phyloP scores from a whole-genome alignment of 2,797 vertebrate species.

The Buceros bicornis region DNA sequence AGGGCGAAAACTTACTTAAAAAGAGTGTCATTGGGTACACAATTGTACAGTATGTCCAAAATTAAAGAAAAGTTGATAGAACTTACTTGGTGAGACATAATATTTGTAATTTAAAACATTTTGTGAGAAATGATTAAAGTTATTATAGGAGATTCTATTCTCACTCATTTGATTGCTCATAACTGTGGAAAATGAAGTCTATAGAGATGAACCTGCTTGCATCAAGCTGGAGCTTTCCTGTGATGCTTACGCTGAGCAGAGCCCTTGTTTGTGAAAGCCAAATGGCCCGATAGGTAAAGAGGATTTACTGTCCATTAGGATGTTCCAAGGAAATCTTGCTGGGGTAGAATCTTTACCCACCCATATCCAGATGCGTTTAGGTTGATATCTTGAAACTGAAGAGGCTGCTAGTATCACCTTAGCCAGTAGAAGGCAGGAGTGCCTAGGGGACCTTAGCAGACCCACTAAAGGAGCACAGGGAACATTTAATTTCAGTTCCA shows the following conservation, averaged over 20 bases:
- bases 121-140: not conserved
- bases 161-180: not conserved
- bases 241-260: not conserved
- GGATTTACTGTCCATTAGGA: not conserved
- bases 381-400: not conserved
- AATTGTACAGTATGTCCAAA: not conserved
- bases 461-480: not conserved
- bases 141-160: not conserved
- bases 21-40: not conserved
- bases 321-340: not conserved
- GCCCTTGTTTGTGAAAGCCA: not conserved
- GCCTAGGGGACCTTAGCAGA: slow-evolving; percentile 32
- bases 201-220: not conserved
- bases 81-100: not conserved
- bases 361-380: fast-evolving
- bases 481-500: not conserved
- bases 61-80: not conserved
- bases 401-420: slow-evolving; percentile 40
- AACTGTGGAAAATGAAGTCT: not conserved
- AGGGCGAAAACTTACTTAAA: not conserved
- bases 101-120: not conserved
- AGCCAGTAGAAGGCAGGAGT: slow-evolving; percentile 74
- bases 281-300: not conserved
- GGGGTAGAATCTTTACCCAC: not conserved
- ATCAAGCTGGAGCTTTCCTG: not conserved